Evolutionary conservation across 2,113 vertebrate genomes (phyloP).

Genomic region (Sylvicapra grimmia): DNA sequence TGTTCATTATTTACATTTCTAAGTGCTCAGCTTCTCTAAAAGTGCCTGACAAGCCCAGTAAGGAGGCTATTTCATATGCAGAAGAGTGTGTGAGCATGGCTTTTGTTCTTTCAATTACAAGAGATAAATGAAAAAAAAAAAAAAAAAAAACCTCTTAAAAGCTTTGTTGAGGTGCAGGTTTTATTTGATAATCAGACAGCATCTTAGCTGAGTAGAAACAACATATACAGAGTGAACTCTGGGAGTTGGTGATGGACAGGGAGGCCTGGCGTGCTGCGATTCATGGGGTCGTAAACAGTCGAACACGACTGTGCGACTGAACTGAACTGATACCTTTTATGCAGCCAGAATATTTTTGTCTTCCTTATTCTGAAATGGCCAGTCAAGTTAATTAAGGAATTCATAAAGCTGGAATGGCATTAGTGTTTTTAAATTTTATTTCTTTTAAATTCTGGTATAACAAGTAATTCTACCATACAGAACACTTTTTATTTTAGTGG

Average conservation of each 20-base stretch:
- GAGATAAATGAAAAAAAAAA: background rate
- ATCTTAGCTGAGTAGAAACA: conserved; percentile 20
- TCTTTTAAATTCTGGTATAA: background rate
- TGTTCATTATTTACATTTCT: background rate
- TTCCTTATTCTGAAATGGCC: background rate
- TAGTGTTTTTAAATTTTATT: background rate
- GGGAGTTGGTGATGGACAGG: no score
- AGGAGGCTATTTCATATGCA: background rate
- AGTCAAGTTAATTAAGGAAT: background rate
- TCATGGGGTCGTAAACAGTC: no score
- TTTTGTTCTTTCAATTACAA: conserved; percentile 27
- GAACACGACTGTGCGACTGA: no score
- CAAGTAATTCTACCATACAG: background rate
- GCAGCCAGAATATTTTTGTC: background rate
- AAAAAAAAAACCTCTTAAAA: background rate
- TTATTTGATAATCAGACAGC: conserved; percentile 24
- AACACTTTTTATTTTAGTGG: background rate
- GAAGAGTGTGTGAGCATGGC: rapidly evolving
- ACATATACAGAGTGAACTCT: background rate
- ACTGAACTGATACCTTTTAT: background rate
- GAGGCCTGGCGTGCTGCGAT: no score
- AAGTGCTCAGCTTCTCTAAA: background rate
- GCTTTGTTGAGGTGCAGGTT: background rate
- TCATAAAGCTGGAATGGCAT: background rate
- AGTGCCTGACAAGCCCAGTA: background rate